Evolutionary conservation across 2,113 vertebrate species (phyloP).

Genomic region (Eptesicus fuscus): DNA sequence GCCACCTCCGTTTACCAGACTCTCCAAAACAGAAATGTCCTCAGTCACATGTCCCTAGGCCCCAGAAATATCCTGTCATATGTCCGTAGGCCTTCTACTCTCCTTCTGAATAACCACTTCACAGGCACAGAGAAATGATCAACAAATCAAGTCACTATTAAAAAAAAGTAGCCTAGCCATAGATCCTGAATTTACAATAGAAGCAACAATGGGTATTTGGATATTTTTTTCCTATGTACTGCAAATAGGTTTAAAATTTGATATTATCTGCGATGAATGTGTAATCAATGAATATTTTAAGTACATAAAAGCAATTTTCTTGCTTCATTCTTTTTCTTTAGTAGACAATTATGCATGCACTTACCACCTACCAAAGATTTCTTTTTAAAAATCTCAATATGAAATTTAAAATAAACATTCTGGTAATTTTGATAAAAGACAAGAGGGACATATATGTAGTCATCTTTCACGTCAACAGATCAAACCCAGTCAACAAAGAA

Average conservation of each 20-base stretch:
- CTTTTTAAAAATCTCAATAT: neutral
- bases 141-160: neutral
- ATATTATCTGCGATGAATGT: neutral
- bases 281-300: neutral
- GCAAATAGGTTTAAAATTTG: neutral
- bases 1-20: neutral
- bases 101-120: neutral
- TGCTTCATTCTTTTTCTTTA: neutral
- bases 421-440: neutral
- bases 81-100: fast-evolving
- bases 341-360: neutral
- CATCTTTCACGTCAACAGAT: neutral
- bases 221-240: neutral
- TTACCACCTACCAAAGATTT: neutral
- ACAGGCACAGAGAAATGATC: neutral
- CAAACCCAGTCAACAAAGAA: neutral
- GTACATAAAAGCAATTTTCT: neutral
- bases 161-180: neutral
- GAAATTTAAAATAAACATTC: neutral
- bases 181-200: neutral
- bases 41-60: fast-evolving
- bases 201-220: neutral
- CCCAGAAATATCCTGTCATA: neutral
- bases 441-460: neutral
- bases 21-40: neutral